Evolutionary conservation across 2,888 invertebrate species (phyloP).

Genomic region (Mesodorylaimus sp.): DNA sequence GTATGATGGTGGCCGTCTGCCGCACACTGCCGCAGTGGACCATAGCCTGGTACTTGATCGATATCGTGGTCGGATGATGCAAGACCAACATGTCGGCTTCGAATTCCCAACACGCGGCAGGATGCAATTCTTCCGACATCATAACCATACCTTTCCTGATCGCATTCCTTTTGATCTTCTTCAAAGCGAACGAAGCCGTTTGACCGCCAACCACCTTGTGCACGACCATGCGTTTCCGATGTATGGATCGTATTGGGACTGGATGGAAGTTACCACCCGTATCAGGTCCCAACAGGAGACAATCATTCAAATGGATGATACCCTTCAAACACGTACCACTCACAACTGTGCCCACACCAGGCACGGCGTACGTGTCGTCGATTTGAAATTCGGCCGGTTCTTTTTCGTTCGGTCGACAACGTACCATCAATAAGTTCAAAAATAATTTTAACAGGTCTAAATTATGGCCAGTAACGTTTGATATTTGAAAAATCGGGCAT

Average conservation of each 20-base stretch:
- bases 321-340: constrained; percentile 66
- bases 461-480: constrained; percentile 89
- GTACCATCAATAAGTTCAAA: constrained; percentile 72
- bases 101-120: constrained; percentile 93
- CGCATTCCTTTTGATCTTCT: constrained; percentile 34
- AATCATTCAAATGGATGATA: constrained; percentile 72
- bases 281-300: constrained; percentile 79
- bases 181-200: constrained; percentile 90
- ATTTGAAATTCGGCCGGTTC: constrained; percentile 92
- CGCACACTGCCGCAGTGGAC: constrained; percentile 92
- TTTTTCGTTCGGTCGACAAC: constrained; percentile 53
- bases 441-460: constrained; percentile 80
- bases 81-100: constrained; percentile 89
- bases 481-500: constrained; percentile 97
- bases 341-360: constrained; percentile 39
- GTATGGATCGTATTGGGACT: constrained; percentile 70
- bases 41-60: constrained; percentile 82
- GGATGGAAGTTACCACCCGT: constrained; percentile 75
- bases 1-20: constrained; percentile 86
- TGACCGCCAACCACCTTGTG: constrained; percentile 83
- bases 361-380: constrained; percentile 87
- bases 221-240: constrained; percentile 95
- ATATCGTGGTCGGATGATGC: constrained; percentile 96
- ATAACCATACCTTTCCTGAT: constrained; percentile 56
- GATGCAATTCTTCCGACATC: constrained; percentile 74